Evolutionary conservation across 2,113 vertebrate genomes (phyloP), one percentile per base, ranked within the genome.

Genomic region (Silurus glanis): DNA sequence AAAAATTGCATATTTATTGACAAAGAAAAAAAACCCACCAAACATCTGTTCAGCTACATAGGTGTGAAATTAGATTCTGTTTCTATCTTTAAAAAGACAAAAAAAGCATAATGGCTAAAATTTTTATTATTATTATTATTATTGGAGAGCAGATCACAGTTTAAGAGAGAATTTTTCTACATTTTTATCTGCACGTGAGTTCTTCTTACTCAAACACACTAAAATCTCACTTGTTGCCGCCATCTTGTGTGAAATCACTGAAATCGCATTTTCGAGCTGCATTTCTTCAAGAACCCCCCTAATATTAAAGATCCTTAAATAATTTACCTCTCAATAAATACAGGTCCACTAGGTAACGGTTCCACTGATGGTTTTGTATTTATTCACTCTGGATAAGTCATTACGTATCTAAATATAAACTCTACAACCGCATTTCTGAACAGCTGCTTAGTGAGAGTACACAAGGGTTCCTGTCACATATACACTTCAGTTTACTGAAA

Each of bases 221-320:
- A 37, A 37, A 69, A 17, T 16, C 13, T 37, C 19, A 62, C 21
- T 82, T 49, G 37, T 69, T 82, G 78, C 83, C 71, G 78, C 85
- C 88, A 87, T 82, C 88, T 89, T 82, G 79, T 82, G 85, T 83
- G 7, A 80, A 87, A 19, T 37, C 19, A 23, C 3, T 25, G 12
- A 21, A 78, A 76, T 55, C 37, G 28, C 67, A 66, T 55, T 55
- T 28, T 61, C n/a, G 37, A 55, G 13, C 37, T 69, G 51, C 5
- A 58, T 79, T 58, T 56, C 53, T 14, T 25, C n/a, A 56, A 55
- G 16, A 23, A 17, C 4, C n/a, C 12, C 10, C 45, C 14, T 49
- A 25, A 82, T 12, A 5, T 3, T 67, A 17, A 16, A 37, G 4
- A 49, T 23, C 37, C 58, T 47, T 47, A 62, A 23, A 62, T 47